Evolutionary conservation across 2,113 vertebrate genomes (phyloP), one percentile per base, ranked within the genome.

Genomic region (Channa maculata): DNA sequence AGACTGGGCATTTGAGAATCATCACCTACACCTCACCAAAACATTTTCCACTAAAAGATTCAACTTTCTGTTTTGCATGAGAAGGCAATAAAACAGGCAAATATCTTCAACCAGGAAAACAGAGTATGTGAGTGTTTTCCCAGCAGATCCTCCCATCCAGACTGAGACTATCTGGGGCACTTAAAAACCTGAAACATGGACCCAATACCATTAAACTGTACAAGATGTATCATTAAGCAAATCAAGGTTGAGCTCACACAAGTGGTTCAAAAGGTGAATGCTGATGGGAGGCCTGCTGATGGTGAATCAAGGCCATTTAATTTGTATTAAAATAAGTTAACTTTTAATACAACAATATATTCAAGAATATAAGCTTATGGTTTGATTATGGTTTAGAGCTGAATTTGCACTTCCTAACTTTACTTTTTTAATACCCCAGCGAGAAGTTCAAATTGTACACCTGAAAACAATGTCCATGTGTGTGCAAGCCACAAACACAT

Each of bases 381-480:
- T 52, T 7, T 7, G 24, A 51, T 10, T 9, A 37, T 44, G 11
- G n/a, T 9, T 54, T 5, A 5, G 5, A 24, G 3, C 15, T 9
- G 15, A 13, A 8, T 12, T 36, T 41, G 5, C 6, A 24, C 24
- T 24, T 24, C 24, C 24, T 24, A 24, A 24, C 24, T 24, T 24
- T 24, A 24, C 24, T 24, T 24, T 24, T 24, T 24, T 24, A 24
- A 24, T 24, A 24, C 24, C 24, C 24, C 24, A 24, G 24, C 24
- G 24, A 24, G 24, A 24, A 24, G 24, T 24, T 24, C 24, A 24
- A 24, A 24, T 76, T 70, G 51, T 65, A 37, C 1, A 9, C 44
- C 62, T 59, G 58, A 51, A 79, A 80, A 81, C 66, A 68, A 71
- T 55, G 55, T 71, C 33, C 2, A 9, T 36, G 76, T 72, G 82